Evolutionary conservation across 1,140 invertebrate genomes (phyloP), one percentile per base, ranked within the genome.

Genomic region (Calliphora vicina): DNA sequence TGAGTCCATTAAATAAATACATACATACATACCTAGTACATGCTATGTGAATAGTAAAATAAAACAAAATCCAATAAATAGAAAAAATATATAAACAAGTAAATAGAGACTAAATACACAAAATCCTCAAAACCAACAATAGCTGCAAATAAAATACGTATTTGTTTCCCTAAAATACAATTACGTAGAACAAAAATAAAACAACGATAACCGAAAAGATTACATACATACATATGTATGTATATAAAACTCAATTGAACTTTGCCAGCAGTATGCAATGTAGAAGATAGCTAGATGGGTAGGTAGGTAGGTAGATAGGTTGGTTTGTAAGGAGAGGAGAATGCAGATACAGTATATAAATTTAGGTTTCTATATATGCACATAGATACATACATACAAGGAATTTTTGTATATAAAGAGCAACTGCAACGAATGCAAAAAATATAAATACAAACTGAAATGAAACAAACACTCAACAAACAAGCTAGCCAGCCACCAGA

Each of bases 381-480:
- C 35, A 35, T 35, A 35, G n/a, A n/a, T n/a, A n/a, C n/a, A n/a
- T n/a, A n/a, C n/a, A n/a, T n/a, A 35, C 35, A 10, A 35, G 35
- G 10, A 50, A 43, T 43, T 43, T 50, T 2, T 50, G 12, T 50
- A 50, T 50, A 50, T 50, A 50, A 12, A 72, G 25, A 72, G 6
- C 23, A 23, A 72, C 10, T 25, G 20, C 26, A 25, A 43, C 15
- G 73, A 74, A 17, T 43, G 73, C n/a, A 23, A 74, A 23, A 43
- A 45, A 25, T 43, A 82, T 15, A 82, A 82, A 6, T 74, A 82
- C 35, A 82, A 82, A 35, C 35, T 35, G 10, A 35, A 35, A 35
- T 35, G 35, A 35, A 35, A 35, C 35, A 35, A 35, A 5, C 35
- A 35, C 35, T 35, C 35, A 35, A 5, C 35, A 35, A 5, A 8